Evolutionary conservation across 1,140 invertebrate species (phyloP), one percentile per base, ranked within the genome.

Genomic region (Phenacoccus solenopsis): DNA sequence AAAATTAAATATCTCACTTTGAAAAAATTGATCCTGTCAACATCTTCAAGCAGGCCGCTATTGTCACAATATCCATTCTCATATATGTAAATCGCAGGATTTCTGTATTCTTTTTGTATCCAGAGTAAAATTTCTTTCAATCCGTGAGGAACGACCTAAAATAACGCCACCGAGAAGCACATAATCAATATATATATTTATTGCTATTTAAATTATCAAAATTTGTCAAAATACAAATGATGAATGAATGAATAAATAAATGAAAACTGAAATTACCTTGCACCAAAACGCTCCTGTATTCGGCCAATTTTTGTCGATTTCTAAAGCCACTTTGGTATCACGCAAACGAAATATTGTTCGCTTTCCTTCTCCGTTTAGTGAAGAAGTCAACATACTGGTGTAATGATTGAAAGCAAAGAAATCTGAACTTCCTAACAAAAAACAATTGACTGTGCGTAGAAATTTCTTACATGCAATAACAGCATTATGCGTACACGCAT

Each of bases 331-430:
- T 10, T 64, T 64, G 21, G 59, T 10, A 22, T 64, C 2, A 3
- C 59, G 59, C 21, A 25, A 24, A 24, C 59, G 59, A 27, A 25
- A 64, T 3, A 20, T 10, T 5, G 10, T 64, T 20, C 7, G 13
- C 12, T 24, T 7, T 13, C 16, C 25, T 3, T 24, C 25, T 24
- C 2, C 5, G 5, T 38, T 38, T n/a, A 49, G 38, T 10, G 21
- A 10, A 2, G 12, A 64, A 4, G 30, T 32, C 16, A 72, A 16
- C 24, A n/a, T 12, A 21, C 80, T 80, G 0, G 83, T 82, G 73
- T 86, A 87, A 16, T 81, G 78, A 71, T 86, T 86, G 0, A 87
- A 72, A 27, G 84, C 85, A 59, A 86, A 82, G 78, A 85, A 87
- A 74, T 87, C 85, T 0, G 80, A 79, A 20, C 81, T 81, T 49